Base-by-base conservation (phyloP, 2,888 invertebrate genomes). In the Lithophane semibrunnea region DNA sequence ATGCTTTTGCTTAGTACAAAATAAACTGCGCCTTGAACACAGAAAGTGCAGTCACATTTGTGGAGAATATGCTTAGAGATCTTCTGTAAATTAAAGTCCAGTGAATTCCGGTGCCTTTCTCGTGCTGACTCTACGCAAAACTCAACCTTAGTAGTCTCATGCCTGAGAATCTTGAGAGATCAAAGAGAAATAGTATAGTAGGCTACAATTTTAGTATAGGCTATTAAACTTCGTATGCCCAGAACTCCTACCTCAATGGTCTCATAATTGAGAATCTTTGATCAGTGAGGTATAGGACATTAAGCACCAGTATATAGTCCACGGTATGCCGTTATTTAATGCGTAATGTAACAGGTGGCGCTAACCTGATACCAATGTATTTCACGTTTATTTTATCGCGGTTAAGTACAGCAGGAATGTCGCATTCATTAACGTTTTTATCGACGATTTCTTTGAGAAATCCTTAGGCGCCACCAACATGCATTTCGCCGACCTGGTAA, bases 271-370 rank as follows among this genome's bases (percentile, higher is more conserved):
- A 24, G 18, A 13, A 21, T 65, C 44, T 29, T 29, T 16, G 66
- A 21, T 44, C 10, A 29, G 21, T 24, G 24, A 44, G 66, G 3
- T 44, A 37, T 16, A 49, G 21, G 10, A 49, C 16, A 29, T 67
- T n/a, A 24, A 42, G 9, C 16, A 16, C 7, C 13, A n/a, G 7
- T 24, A 3, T 2, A 29, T 44, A n/a, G 49, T 68, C 16, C 29
- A 47, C 37, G 21, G 13, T 13, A 9, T 74, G 12, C 47, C 42
- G 54, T 69, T 75, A 82, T 13, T 68, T 16, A 37, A 58, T 68
- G 54, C 8, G 68, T 65, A 63, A 65, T 75, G 77, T 75, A 81
- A 72, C 71, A 67, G 65, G 68, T 75, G 77, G 73, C 56, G 71
- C 68, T 47, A 44, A 58, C 56, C 16, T 29, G 16, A 65, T 69